phyloP scores from a whole-genome alignment of 2,113 vertebrate species.

The Ranitomeya imitator region DNA sequence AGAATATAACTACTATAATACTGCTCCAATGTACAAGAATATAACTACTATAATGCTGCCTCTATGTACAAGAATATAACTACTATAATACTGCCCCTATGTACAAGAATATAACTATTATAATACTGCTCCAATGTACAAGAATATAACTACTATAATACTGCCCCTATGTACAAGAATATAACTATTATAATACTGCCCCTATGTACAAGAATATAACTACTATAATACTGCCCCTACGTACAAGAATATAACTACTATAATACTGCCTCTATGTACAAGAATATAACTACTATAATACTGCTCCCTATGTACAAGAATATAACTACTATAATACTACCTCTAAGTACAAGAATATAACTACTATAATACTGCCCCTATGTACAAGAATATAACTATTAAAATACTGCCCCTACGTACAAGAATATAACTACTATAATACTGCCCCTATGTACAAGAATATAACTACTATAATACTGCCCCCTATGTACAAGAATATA shows the following conservation, averaged over 20 bases:
- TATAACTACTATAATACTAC: background rate
- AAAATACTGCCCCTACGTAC: background rate
- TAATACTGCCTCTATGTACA: too few relatives aligned
- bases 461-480: background rate
- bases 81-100: constrained; percentile 1
- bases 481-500: too few relatives aligned
- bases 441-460: background rate
- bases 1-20: constrained; percentile 1
- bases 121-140: background rate
- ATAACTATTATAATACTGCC: too few relatives aligned
- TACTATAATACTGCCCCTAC: too few relatives aligned
- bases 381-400: background rate
- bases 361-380: background rate
- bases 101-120: background rate
- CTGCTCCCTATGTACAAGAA: background rate
- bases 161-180: too few relatives aligned
- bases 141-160: too few relatives aligned
- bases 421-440: too few relatives aligned
- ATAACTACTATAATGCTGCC: background rate
- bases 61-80: background rate
- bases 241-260: too few relatives aligned
- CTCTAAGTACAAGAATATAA: background rate
- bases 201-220: too few relatives aligned
- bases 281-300: background rate
- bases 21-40: background rate